Conservation (phyloP, 1,140 invertebrate genomes). For the Tetranychus cinnabarinus region DNA sequence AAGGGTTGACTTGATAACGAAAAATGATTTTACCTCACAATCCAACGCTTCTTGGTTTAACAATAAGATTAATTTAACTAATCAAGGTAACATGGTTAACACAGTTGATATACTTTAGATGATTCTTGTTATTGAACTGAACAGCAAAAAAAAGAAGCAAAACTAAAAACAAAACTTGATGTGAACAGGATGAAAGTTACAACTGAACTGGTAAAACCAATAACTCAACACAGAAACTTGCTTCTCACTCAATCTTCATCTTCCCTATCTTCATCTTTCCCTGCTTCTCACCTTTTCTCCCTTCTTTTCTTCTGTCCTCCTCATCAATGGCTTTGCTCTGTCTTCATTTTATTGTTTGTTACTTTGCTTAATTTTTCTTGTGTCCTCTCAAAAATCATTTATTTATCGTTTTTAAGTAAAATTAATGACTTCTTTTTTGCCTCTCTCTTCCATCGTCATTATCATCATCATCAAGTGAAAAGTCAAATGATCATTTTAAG, state of each 20-base stretch:
- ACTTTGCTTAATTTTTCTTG: neutral
- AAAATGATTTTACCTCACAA: too few relatives aligned
- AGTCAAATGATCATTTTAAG: too few relatives aligned
- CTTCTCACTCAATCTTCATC: neutral
- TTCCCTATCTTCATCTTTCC: neutral
- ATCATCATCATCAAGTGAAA: too few relatives aligned
- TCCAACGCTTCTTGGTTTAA: too few relatives aligned
- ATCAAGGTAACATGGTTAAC: too few relatives aligned
- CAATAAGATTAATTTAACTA: too few relatives aligned
- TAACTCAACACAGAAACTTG: neutral
- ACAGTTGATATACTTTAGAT: neutral
- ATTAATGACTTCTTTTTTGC: neutral
- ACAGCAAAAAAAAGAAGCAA: neutral
- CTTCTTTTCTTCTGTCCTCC: neutral
- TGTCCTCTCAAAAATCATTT: neutral
- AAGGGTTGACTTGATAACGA: too few relatives aligned
- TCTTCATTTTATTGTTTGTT: neutral
- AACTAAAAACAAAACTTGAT: neutral
- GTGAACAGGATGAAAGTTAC: neutral
- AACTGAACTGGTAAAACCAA: neutral
- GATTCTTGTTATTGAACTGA: neutral
- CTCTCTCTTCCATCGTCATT: too few relatives aligned
- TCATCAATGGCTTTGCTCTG: neutral
- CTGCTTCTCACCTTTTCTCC: slow-evolving; percentile 1
- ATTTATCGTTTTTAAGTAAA: neutral